Conservation (phyloP, 2,113 vertebrate species). For the Pachypanchax playfairii region DNA sequence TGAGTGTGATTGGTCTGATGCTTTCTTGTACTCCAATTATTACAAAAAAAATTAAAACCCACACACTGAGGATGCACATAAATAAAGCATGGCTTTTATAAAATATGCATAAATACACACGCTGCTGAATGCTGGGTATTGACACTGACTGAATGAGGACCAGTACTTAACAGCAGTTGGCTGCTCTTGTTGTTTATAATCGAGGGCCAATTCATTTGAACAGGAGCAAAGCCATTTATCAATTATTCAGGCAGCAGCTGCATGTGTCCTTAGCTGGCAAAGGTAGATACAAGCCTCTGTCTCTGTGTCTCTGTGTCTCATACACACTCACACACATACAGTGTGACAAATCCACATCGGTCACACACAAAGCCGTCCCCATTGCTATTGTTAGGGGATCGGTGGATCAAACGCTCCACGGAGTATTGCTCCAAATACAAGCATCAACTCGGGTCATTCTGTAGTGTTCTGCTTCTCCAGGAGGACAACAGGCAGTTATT, state of each 20-base stretch:
- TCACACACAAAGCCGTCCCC: constrained; percentile 78
- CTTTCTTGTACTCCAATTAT: constrained; percentile 57
- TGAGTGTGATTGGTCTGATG: constrained; percentile 55
- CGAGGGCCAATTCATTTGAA: constrained; percentile 72
- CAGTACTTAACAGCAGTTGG: constrained; percentile 67
- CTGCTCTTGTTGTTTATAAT: constrained; percentile 61
- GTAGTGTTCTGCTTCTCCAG: constrained; percentile 44
- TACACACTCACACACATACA: constrained; percentile 39
- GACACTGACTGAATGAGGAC: constrained; percentile 62
- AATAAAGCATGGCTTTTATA: constrained; percentile 74
- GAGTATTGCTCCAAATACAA: constrained; percentile 71
- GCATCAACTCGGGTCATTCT: constrained; percentile 52
- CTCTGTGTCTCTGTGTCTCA: constrained; percentile 16
- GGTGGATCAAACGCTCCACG: constrained; percentile 70
- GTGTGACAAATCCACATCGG: constrained; percentile 81
- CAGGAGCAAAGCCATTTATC: constrained; percentile 66
- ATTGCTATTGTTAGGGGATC: constrained; percentile 76
- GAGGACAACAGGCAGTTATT: constrained; percentile 50
- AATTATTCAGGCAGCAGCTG: constrained; percentile 74
- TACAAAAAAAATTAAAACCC: constrained; percentile 36
- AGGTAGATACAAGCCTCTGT: constrained; percentile 61
- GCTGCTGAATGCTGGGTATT: constrained; percentile 58
- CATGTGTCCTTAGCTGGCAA: constrained; percentile 61
- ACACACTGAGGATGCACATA: constrained; percentile 59
- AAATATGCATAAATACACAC: constrained; percentile 74